A percentile compares a stretch with the other conserved stretches of the same genome.
These are phyloP conservation scores for Vulpes lagopus DNA, from an alignment of 2,113 vertebrate genomes.

Conservation along the genomic window DNA sequence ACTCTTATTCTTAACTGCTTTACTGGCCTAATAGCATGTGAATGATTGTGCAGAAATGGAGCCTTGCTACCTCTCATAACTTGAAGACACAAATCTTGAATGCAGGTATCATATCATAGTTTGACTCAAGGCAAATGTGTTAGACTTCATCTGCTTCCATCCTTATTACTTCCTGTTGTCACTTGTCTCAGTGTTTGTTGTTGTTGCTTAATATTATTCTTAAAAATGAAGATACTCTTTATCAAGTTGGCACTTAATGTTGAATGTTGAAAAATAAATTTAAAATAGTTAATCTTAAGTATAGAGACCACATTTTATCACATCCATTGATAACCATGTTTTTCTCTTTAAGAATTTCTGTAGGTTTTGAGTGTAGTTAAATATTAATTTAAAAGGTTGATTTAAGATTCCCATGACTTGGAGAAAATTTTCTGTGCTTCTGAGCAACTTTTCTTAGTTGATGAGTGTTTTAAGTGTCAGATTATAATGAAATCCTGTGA, in stretches of 20 bases:
- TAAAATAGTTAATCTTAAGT: neutral
- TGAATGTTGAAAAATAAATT: neutral
- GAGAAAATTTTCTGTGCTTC: slow-evolving; percentile 28
- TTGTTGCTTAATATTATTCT: slow-evolving; percentile 28
- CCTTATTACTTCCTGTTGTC: neutral
- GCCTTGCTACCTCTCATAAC: neutral
- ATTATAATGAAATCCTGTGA: slow-evolving; percentile 16
- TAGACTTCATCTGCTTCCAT: neutral
- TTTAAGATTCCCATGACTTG: slow-evolving; percentile 7
- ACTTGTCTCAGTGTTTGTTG: neutral
- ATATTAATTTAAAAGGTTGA: slow-evolving; percentile 35
- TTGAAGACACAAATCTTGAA: neutral
- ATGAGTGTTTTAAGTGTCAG: neutral
- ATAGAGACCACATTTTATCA: slow-evolving; percentile 31
- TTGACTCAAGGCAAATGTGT: slow-evolving; percentile 3
- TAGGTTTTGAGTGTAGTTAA: slow-evolving; percentile 43
- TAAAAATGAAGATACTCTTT: slow-evolving; percentile 1
- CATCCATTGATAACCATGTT: neutral
- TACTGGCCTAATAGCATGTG: neutral
- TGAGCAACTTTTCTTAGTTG: slow-evolving; percentile 49
- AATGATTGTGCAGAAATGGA: slow-evolving; percentile 21
- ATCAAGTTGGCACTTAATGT: neutral
- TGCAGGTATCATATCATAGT: neutral
- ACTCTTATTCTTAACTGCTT: neutral
- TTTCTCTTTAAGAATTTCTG: neutral